These are phyloP conservation scores for Hesperia comma DNA, from an alignment of 2,888 invertebrate genomes.

Conservation along the genomic window DNA sequence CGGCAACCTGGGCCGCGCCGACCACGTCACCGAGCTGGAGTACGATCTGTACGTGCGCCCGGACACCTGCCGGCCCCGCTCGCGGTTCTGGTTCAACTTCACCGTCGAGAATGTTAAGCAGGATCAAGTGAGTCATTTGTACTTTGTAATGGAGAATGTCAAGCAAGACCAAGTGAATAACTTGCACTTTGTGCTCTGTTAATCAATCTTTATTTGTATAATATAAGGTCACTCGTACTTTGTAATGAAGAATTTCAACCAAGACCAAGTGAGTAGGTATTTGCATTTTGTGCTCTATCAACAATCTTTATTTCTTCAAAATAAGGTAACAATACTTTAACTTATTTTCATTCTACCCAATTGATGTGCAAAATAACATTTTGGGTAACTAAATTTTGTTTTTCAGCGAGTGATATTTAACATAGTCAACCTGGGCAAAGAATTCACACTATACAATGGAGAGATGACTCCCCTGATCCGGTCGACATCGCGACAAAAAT, in stretches of 20 bases:
- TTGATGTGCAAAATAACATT: too few species aligned
- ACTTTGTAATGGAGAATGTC: too few species aligned
- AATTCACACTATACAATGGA: slow-evolving; percentile 92
- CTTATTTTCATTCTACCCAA: too few species aligned
- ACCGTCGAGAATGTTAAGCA: slow-evolving; percentile 97
- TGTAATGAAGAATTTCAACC: slow-evolving; percentile 89
- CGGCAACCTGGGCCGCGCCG: slow-evolving; percentile 97
- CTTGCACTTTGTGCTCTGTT: too few species aligned
- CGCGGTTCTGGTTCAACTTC: slow-evolving; percentile 98
- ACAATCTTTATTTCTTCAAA: too few species aligned
- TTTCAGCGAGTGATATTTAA: slow-evolving; percentile 96
- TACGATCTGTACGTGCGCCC: slow-evolving; percentile 98
- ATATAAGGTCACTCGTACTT: too few species aligned
- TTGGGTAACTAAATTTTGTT: too few species aligned
- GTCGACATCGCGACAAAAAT: slow-evolving; percentile 94
- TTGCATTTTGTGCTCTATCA: too few species aligned
- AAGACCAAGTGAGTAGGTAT: slow-evolving; percentile 89
- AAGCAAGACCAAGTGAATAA: too few species aligned
- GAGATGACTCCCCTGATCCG: slow-evolving; percentile 97
- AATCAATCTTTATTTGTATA: too few species aligned
- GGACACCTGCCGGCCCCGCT: slow-evolving; percentile 97
- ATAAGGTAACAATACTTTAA: too few species aligned
- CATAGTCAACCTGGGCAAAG: slow-evolving; percentile 97
- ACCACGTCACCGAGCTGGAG: slow-evolving; percentile 96
- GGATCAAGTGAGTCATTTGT: slow-evolving; percentile 88